Evolutionary conservation across 2,888 invertebrate genomes (phyloP).

Genomic region (Zele albiditarsus): DNA sequence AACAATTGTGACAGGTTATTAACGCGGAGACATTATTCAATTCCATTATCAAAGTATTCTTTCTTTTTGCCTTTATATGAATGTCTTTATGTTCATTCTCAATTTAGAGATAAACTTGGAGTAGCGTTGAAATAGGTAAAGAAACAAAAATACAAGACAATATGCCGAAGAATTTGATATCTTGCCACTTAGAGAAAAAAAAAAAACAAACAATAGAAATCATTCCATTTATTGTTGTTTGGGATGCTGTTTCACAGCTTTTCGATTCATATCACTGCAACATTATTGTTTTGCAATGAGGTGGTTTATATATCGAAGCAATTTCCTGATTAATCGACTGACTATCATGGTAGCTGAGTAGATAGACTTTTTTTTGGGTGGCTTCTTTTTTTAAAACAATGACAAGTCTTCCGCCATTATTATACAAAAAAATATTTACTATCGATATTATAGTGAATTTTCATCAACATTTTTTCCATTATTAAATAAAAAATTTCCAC

Average conservation of each 20-base stretch:
- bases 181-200: slow-evolving; percentile 43
- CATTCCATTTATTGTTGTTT: neutral
- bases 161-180: slow-evolving; percentile 41
- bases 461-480: slow-evolving; percentile 10
- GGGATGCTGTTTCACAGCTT: neutral
- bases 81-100: neutral
- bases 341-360: slow-evolving; percentile 1
- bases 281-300: neutral
- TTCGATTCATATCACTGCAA: neutral
- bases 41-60: neutral
- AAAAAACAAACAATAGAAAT: neutral
- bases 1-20: neutral
- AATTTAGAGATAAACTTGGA: neutral
- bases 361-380: slow-evolving; percentile 5
- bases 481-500: slow-evolving; percentile 1
- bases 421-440: neutral
- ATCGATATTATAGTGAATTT: neutral
- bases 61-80: neutral
- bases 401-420: neutral
- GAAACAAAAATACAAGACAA: neutral
- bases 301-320: neutral
- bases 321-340: neutral
- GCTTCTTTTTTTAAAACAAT: neutral
- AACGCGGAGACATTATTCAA: neutral
- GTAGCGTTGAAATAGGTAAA: slow-evolving; percentile 3